phyloP scores from a whole-genome alignment of 2,113 vertebrate species.

The Sapayoa aenigma region DNA sequence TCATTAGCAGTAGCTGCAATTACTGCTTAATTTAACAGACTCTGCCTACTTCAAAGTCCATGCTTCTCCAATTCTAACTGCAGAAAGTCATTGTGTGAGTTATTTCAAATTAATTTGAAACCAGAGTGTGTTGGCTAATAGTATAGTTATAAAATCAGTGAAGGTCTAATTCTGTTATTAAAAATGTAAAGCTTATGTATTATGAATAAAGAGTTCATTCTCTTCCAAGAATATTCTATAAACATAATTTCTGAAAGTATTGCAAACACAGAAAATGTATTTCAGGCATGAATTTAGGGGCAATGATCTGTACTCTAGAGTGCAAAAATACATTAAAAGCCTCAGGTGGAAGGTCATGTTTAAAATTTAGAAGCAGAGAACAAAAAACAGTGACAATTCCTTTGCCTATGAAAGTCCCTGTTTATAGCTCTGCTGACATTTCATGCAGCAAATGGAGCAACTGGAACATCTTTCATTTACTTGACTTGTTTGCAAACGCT shows the following conservation, averaged over 20 bases:
- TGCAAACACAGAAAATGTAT: conserved; percentile 28
- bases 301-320: background rate
- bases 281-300: conserved; percentile 20
- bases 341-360: conserved; percentile 23
- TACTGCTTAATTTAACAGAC: conserved; percentile 42
- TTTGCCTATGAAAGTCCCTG: background rate
- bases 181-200: conserved; percentile 74
- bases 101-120: conserved; percentile 60
- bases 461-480: background rate
- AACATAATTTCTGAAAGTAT: conserved; percentile 62
- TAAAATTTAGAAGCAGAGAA: conserved; percentile 13
- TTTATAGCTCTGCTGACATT: conserved; percentile 19
- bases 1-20: conserved; percentile 52
- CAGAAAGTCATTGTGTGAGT: conserved; percentile 45
- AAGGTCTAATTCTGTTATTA: conserved; percentile 70
- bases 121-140: conserved; percentile 42
- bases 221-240: conserved; percentile 54
- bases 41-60: conserved; percentile 41
- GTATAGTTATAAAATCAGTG: conserved; percentile 59
- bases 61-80: conserved; percentile 36
- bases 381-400: background rate
- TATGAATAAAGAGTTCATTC: conserved; percentile 62
- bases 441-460: background rate
- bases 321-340: conserved; percentile 5
- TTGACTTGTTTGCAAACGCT: conserved; percentile 39